Evolutionary conservation across 2,797 vertebrate genomes (phyloP).

Genomic region (Xerus rutilus): DNA sequence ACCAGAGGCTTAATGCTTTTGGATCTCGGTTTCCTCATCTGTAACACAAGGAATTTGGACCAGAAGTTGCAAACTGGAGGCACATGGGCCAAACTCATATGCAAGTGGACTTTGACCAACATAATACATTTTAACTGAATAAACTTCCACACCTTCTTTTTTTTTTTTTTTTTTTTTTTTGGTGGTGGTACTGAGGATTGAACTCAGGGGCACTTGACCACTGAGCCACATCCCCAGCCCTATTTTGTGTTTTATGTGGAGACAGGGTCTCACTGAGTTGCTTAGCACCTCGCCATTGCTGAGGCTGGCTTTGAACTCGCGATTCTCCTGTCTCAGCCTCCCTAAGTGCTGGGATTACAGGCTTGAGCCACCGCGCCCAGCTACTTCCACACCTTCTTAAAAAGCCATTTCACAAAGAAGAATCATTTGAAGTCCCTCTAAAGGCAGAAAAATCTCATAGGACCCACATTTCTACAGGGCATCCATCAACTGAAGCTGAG

Average conservation of each 20-base stretch:
- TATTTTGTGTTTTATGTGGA: too few species aligned
- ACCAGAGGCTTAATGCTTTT: neutral
- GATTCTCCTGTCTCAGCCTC: too few species aligned
- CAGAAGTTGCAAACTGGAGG: conserved; percentile 42
- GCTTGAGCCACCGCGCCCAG: too few species aligned
- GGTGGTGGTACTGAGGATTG: too few species aligned
- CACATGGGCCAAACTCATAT: neutral
- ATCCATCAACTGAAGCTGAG: neutral
- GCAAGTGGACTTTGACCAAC: conserved; percentile 47
- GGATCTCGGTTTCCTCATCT: conserved; percentile 40
- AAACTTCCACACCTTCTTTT: neutral
- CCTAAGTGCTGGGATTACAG: too few species aligned
- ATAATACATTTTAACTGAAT: conserved; percentile 24
- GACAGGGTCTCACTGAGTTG: too few species aligned
- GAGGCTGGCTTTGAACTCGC: too few species aligned
- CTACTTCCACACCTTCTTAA: neutral
- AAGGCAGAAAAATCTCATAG: neutral
- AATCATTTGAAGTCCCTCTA: neutral
- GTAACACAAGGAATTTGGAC: conserved; percentile 18
- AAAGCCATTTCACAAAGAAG: conserved; percentile 59
- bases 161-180: neutral
- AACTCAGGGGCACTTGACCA: too few species aligned
- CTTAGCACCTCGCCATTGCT: too few species aligned
- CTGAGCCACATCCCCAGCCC: too few species aligned
- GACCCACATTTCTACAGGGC: neutral